A percentile compares a stretch with the other conserved stretches of the same genome.
Conservation (phyloP, 2,888 invertebrate species). For the Agonopterix subpropinquella region DNA sequence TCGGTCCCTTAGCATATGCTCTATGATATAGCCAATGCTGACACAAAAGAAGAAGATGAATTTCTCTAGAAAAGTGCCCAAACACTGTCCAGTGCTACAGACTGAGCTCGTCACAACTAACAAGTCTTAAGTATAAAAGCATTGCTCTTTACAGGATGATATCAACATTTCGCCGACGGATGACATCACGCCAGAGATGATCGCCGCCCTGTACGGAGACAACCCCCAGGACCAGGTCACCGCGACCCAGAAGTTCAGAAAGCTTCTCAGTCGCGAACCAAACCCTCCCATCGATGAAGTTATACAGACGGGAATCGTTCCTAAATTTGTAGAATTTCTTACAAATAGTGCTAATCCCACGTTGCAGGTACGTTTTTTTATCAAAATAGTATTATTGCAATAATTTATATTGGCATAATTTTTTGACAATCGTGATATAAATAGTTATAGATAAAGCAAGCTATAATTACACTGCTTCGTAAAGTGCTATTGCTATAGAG, state of each 20-base stretch:
- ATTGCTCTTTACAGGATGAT: conserved; percentile 59
- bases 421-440: too few species aligned
- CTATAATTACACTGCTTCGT: too few species aligned
- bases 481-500: too few species aligned
- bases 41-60: too few species aligned
- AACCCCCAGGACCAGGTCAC: conserved; percentile 86
- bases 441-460: too few species aligned
- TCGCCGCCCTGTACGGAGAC: conserved; percentile 86
- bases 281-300: conserved; percentile 99
- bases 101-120: too few species aligned
- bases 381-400: too few species aligned
- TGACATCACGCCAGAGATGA: conserved; percentile 87
- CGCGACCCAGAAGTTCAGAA: conserved; percentile 95
- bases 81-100: too few species aligned
- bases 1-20: too few species aligned
- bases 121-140: not conserved
- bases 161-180: conserved; percentile 54
- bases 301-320: conserved; percentile 94
- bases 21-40: too few species aligned
- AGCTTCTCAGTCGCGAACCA: conserved; percentile 94
- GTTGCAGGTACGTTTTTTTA: conserved; percentile 79
- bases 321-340: conserved; percentile 94
- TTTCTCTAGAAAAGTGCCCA: too few species aligned
- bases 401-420: too few species aligned
- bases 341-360: conserved; percentile 88